A percentile compares a stretch with the other conserved stretches of the same genome.
phyloP scores from a whole-genome alignment of 2,888 invertebrate genomes.

The Ochlodes sylvanus region DNA sequence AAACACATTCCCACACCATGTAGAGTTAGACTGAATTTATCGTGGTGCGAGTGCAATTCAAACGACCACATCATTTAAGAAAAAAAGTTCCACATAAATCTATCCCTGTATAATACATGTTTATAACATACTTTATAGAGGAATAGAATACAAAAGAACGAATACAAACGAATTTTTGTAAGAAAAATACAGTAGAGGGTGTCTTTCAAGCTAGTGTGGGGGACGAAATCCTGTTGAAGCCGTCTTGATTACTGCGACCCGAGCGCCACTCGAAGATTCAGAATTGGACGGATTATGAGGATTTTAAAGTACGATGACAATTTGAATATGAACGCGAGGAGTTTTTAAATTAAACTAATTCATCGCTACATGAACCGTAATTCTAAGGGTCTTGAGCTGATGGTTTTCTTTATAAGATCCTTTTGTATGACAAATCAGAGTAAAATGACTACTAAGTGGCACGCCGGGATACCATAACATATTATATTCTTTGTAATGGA shows the following conservation, averaged over 20 bases:
- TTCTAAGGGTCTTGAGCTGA: constrained; percentile 33
- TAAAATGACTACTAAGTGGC: constrained; percentile 15
- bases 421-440: constrained; percentile 11
- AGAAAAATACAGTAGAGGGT: constrained; percentile 58
- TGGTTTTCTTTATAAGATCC: constrained; percentile 19
- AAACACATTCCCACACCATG: constrained; percentile 77
- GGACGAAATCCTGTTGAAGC: constrained; percentile 79
- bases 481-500: constrained; percentile 7
- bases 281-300: constrained; percentile 84
- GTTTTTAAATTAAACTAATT: constrained; percentile 71
- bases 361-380: constrained; percentile 50
- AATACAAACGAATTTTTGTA: constrained; percentile 46
- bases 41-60: constrained; percentile 49
- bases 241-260: constrained; percentile 80
- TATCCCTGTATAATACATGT: constrained; percentile 34
- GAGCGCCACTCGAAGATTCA: constrained; percentile 72
- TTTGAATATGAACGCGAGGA: constrained; percentile 80
- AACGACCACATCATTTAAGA: constrained; percentile 50
- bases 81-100: constrained; percentile 47
- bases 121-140: constrained; percentile 36
- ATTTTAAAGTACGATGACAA: constrained; percentile 82
- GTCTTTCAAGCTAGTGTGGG: constrained; percentile 64
- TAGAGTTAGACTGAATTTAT: constrained; percentile 68
- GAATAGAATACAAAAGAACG: constrained; percentile 48
- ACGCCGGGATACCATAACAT: constrained; percentile 17